These are phyloP conservation scores for Eupithecia centaureata DNA, from an alignment of 2,888 invertebrate species.

Conservation along the genomic window DNA sequence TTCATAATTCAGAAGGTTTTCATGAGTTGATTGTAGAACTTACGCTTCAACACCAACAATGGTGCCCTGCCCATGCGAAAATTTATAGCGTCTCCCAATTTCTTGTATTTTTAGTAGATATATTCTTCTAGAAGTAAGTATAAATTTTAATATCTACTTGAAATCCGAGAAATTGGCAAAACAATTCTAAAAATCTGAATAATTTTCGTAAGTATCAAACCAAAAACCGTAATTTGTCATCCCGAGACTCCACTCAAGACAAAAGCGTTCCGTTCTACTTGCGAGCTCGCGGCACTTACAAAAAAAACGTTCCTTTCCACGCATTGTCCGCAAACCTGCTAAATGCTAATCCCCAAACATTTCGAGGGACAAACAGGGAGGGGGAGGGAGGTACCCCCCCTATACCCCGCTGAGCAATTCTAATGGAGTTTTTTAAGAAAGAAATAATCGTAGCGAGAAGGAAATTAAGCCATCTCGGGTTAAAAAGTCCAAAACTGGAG, in stretches of 20 bases:
- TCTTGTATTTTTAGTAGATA: too few relatives aligned
- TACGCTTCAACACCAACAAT: neutral
- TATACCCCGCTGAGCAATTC: slow-evolving; percentile 53
- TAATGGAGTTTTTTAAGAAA: slow-evolving; percentile 74
- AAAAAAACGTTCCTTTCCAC: slow-evolving; percentile 49
- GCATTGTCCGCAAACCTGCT: slow-evolving; percentile 58
- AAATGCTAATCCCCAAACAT: slow-evolving; percentile 64
- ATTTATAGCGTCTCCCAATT: too few relatives aligned
- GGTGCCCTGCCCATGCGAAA: too few relatives aligned
- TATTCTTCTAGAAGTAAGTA: too few relatives aligned
- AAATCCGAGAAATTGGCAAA: neutral
- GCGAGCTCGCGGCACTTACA: slow-evolving; percentile 38
- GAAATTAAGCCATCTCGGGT: slow-evolving; percentile 81
- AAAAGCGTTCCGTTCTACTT: slow-evolving; percentile 44
- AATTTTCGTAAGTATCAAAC: slow-evolving; percentile 1
- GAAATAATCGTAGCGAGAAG: slow-evolving; percentile 67
- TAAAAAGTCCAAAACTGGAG: slow-evolving; percentile 75
- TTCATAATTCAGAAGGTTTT: neutral
- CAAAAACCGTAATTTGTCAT: slow-evolving; percentile 33
- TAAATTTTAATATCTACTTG: too few relatives aligned
- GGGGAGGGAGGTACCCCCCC: slow-evolving; percentile 34
- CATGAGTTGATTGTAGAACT: neutral
- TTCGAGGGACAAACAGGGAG: slow-evolving; percentile 42
- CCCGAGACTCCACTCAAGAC: slow-evolving; percentile 43
- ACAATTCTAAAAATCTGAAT: neutral